Percentiles rank a stretch among this genome's conserved stretches.
Conservation (phyloP, 2,888 invertebrate species). For the Luperina nickerlii region DNA sequence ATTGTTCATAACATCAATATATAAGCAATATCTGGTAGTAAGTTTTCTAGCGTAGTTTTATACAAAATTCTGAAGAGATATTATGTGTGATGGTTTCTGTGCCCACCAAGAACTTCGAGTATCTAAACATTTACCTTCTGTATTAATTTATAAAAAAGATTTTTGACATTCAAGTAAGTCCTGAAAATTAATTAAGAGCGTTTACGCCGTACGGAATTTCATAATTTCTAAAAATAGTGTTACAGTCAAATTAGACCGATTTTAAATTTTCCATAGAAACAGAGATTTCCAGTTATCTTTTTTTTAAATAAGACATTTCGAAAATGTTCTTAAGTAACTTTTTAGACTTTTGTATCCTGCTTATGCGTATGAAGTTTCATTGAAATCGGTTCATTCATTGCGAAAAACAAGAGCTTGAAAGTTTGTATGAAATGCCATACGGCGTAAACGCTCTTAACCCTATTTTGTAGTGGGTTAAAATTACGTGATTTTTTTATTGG, state of each 20-base stretch:
- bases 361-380: too few relatives aligned
- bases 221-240: too few relatives aligned
- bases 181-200: background rate
- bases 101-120: background rate
- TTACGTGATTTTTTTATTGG: background rate
- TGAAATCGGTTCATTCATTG: too few relatives aligned
- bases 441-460: background rate
- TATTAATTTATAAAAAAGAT: background rate
- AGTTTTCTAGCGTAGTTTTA: constrained; percentile 28
- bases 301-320: too few relatives aligned
- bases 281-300: too few relatives aligned
- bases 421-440: too few relatives aligned
- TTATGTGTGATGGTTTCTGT: background rate
- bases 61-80: constrained; percentile 6
- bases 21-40: constrained; percentile 32
- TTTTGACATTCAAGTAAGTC: background rate
- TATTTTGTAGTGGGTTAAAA: background rate
- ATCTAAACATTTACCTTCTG: background rate
- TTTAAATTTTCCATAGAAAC: too few relatives aligned
- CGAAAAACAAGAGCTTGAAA: too few relatives aligned
- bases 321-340: too few relatives aligned
- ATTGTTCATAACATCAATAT: constrained; percentile 47
- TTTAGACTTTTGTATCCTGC: too few relatives aligned
- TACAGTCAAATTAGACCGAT: too few relatives aligned
- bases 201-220: too few relatives aligned